Evolutionary conservation across 2,113 vertebrate species (phyloP).

Genomic region (Hemicordylus capensis): DNA sequence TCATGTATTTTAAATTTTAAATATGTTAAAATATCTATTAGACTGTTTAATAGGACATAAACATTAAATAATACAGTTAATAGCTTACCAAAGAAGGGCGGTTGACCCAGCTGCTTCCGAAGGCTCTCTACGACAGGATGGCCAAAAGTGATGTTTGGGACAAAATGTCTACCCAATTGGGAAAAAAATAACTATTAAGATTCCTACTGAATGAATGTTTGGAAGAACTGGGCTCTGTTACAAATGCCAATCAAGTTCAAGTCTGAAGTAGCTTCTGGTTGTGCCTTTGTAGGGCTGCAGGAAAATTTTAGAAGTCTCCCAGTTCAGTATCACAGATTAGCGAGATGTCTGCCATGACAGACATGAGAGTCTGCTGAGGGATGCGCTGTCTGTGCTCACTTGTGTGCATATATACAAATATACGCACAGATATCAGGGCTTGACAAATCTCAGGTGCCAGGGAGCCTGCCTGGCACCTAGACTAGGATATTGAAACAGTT

Average conservation of each 20-base stretch:
- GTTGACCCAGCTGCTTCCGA: conserved; percentile 85
- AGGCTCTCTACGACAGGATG: conserved; percentile 96
- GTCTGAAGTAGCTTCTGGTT: neutral
- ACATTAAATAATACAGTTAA: neutral
- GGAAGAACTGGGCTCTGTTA: neutral
- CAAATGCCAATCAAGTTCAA: neutral
- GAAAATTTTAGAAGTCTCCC: neutral
- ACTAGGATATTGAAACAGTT: no score
- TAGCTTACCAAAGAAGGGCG: conserved; percentile 93
- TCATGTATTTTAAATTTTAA: no score
- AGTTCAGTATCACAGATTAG: neutral
- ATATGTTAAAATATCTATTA: no score
- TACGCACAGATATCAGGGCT: no score
- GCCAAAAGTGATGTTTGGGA: conserved; percentile 97
- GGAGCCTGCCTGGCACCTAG: no score
- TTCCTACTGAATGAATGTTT: neutral
- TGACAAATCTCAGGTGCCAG: no score
- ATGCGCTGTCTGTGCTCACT: neutral
- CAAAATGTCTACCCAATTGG: conserved; percentile 89
- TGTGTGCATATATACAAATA: neutral
- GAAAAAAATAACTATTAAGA: conserved; percentile 49
- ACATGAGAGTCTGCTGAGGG: neutral
- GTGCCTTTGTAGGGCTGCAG: neutral
- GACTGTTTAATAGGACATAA: neutral
- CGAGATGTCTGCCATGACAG: neutral